Evolutionary conservation across 92 coral and sea anemone species (phyloP), one percentile per base, ranked within the genome.

Genomic region (Siderastrea radians): DNA sequence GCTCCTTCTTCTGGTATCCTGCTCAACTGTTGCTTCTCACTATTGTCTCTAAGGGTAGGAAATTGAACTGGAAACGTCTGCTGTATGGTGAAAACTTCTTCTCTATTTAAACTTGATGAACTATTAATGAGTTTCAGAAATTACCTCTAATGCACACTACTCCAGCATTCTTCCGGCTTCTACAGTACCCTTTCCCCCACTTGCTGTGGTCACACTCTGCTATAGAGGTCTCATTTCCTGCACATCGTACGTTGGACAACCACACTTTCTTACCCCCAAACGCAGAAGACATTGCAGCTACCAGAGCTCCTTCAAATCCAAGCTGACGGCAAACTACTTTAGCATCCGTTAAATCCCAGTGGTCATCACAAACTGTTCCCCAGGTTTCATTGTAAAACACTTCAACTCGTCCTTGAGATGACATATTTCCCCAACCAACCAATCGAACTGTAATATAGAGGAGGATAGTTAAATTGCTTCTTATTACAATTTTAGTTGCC

Each of bases 281-380:
- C 12, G 9, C 44, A 5, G 57, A 49, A 0, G 57, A 5, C 12
- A 15, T 6, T 58, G 9, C 59, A 49, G 77, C 59, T 1, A 8
- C 77, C 13, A 72, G 26, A 15, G 77, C 77, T n/a, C 38, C 77
- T 52, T 15, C 15, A n/a, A 49, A 72, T 7, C 58, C 77, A 72
- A 72, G 77, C 77, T 72, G 58, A 4, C 77, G 77, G 59, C 77
- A 72, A 26, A 72, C 77, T 16, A 72, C 59, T 12, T 16, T 16
- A 13, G 77, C 77, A 1, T n/a, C 44, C 77, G 1, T 7, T 49
- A 72, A 17, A 26, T 72, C 57, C 77, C 77, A 72, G 5, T 47
- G 13, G 7, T 2, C 6, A 12, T n/a, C 74, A 45, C 77, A 72
- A 5, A 72, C 77, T 48, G 60, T 2, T 72, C 77, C 60, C 77